Conservation (phyloP, 2,797 vertebrate genomes). For the Coregonus ussuriensis region DNA sequence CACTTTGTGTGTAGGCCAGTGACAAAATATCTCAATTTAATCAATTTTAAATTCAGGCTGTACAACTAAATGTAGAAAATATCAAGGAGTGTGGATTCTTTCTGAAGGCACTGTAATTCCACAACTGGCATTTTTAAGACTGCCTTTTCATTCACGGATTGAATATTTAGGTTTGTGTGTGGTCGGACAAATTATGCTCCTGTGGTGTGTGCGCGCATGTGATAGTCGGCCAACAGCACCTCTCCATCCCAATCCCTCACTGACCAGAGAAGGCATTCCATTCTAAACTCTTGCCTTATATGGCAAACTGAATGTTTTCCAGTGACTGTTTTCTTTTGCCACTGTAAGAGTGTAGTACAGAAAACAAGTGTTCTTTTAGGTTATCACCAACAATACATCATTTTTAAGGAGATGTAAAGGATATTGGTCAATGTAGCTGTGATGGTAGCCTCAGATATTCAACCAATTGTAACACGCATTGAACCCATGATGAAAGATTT, state of each 20-base stretch:
- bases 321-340: background rate
- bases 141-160: background rate
- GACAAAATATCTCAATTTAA: too few species aligned
- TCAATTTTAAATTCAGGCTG: too few species aligned
- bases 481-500: background rate
- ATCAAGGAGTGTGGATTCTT: too few species aligned
- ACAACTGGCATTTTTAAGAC: too few species aligned
- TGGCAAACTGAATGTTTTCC: background rate
- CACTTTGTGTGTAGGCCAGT: too few species aligned
- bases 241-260: background rate
- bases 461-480: background rate
- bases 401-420: background rate
- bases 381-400: background rate
- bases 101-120: too few species aligned
- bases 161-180: background rate
- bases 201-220: background rate
- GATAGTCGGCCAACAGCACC: background rate
- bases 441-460: background rate
- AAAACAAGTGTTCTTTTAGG: background rate
- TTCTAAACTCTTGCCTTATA: background rate
- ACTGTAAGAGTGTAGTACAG: background rate
- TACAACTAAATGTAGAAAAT: too few species aligned
- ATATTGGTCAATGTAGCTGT: background rate
- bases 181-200: background rate
- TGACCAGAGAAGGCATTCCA: slow-evolving; percentile 39